Evolutionary conservation across 2,888 invertebrate species (phyloP).

Genomic region (Bruchidius siliquastri): DNA sequence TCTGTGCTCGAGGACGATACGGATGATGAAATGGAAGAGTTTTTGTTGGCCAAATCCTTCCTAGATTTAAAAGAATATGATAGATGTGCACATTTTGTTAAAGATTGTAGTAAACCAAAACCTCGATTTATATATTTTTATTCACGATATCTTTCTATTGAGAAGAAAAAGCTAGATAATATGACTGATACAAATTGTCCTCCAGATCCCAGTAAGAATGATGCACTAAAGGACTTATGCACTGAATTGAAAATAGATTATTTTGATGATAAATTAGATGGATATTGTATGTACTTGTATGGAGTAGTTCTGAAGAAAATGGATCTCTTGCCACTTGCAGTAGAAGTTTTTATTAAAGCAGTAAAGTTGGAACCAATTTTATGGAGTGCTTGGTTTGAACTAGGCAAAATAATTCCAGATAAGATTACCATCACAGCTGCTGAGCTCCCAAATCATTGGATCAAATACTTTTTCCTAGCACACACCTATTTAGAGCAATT

Average conservation of each 20-base stretch:
- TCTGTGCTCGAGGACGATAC: conserved; percentile 48
- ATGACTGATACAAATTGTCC: conserved; percentile 59
- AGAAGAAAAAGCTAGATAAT: conserved; percentile 85
- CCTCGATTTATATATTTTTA: conserved; percentile 82
- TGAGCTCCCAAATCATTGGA: conserved; percentile 84
- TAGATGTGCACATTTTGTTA: conserved; percentile 75
- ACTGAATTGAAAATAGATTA: conserved; percentile 56
- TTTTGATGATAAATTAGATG: conserved; percentile 67
- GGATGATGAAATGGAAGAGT: conserved; percentile 65
- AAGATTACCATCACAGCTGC: conserved; percentile 67
- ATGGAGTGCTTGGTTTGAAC: conserved; percentile 94
- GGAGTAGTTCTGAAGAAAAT: conserved; percentile 87
- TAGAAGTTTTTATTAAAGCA: conserved; percentile 73
- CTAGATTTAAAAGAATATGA: conserved; percentile 91
- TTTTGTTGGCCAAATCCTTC: conserved; percentile 77
- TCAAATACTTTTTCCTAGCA: conserved; percentile 86
- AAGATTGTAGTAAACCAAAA: conserved; percentile 64
- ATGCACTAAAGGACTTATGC: conserved; percentile 54
- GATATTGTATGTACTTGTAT: conserved; percentile 82
- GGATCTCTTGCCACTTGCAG: conserved; percentile 73
- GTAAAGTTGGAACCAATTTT: conserved; percentile 76
- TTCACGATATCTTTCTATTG: conserved; percentile 81
- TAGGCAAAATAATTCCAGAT: conserved; percentile 70
- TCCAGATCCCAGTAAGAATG: conserved; percentile 53
- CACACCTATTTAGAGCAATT: conserved; percentile 87